Conservation (phyloP, 2,888 invertebrate species). For the Liposcelis brunnea region DNA sequence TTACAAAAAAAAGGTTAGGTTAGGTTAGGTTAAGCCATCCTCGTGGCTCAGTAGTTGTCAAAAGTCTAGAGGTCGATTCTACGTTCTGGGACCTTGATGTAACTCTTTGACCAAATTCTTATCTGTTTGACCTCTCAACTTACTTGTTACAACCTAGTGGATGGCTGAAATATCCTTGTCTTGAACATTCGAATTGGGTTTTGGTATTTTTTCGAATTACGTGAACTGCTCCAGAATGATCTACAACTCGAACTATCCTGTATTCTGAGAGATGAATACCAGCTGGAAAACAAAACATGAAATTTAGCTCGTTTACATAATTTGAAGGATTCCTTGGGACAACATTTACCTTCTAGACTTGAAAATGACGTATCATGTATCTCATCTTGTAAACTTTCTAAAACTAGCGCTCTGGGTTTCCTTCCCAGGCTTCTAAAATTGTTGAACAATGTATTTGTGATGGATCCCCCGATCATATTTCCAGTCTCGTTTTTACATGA, state of each 20-base stretch:
- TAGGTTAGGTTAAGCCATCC: too few species aligned
- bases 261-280: conserved; percentile 51
- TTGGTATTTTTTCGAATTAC: conserved; percentile 53
- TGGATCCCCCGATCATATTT: conserved; percentile 21
- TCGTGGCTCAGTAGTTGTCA: too few species aligned
- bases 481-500: conserved; percentile 8
- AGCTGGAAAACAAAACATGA: conserved; percentile 25
- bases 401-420: conserved; percentile 26
- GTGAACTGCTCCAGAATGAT: conserved; percentile 53
- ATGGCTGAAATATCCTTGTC: conserved; percentile 63
- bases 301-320: too few species aligned
- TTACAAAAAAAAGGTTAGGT: too few species aligned
- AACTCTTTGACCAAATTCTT: background rate
- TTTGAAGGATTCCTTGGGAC: background rate
- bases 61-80: too few species aligned
- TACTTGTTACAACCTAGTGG: conserved; percentile 51
- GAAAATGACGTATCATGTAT: conserved; percentile 28
- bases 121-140: background rate
- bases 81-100: too few species aligned
- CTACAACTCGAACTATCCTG: conserved; percentile 53
- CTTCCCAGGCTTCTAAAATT: conserved; percentile 25
- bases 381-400: conserved; percentile 28
- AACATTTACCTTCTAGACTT: conserved; percentile 17
- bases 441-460: conserved; percentile 22
- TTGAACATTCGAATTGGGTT: conserved; percentile 54